Evolutionary conservation across 2,888 invertebrate genomes (phyloP), one percentile per base, ranked within the genome.

Genomic region (Leptinotarsa tumamoca): DNA sequence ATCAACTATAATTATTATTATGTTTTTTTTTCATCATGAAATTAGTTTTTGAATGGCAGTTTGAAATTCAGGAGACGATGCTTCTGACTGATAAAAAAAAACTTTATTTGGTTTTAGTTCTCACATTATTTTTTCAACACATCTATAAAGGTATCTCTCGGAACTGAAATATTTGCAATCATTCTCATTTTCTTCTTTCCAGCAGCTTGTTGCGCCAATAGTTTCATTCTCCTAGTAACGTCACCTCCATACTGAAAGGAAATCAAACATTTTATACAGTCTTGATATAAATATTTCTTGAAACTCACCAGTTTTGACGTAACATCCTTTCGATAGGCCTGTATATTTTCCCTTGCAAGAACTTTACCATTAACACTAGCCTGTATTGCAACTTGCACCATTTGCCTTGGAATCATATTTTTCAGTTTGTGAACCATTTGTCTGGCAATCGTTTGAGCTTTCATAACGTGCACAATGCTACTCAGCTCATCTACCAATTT

Each of bases 121-220:
- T 58, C 27, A 58, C 23, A 68, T 79, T 90, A 94, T 90, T 91
- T 93, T 87, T 96, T 97, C 54, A 98, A 89, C 72, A 98, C 94
- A 88, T 96, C 94, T 81, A 98, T 95, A 87, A 99, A 99, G 2
- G 97, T 97, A 87, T 98, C 95, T 87, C 96, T 92, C 3, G 98
- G 98, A 82, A 99, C 90, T 84, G 94, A 93, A 80, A 99, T 95
- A 86, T 96, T 97, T 68, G 97, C 98, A 76, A 98, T 91, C 91
- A 94, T 93, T 84, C 95, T 92, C 96, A 99, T 95, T 88, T 94
- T 94, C 88, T 96, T 96, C 88, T 99, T 99, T 10, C 98, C 98
- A 84, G 97, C 97, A 0, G 95, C 92, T 90, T 99, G 99, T 85
- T 95, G 93, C 78, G 93, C 94, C 23, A 99, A 88, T 51, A 99